These are phyloP conservation scores for Smithornis capensis DNA, from an alignment of 2,113 vertebrate species.

Conservation along the genomic window DNA sequence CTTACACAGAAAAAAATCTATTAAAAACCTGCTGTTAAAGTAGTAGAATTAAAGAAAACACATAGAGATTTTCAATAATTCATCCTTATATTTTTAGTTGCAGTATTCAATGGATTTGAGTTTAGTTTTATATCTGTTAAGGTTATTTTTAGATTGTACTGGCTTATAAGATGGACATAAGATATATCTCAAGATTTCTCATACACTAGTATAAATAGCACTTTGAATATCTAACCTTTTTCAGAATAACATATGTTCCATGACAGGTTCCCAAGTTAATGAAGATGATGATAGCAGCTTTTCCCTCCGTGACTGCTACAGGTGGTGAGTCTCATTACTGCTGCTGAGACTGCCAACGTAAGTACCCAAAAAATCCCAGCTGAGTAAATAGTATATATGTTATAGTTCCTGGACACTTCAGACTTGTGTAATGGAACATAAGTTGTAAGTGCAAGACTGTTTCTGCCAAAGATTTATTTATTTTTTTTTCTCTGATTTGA, in stretches of 20 bases:
- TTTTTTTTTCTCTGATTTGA: neutral
- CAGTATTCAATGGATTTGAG: neutral
- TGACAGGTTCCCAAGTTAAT: neutral
- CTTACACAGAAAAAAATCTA: neutral
- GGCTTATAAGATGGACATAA: neutral
- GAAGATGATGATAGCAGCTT: neutral
- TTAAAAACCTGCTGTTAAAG: neutral
- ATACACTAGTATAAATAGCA: neutral
- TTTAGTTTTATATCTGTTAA: neutral
- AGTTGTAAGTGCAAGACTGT: neutral
- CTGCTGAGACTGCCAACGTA: neutral
- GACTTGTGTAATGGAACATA: neutral
- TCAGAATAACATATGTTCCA: neutral
- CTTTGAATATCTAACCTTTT: neutral
- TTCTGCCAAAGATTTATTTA: neutral
- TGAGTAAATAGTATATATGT: neutral
- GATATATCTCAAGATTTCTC: neutral
- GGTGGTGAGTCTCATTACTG: neutral
- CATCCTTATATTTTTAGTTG: neutral
- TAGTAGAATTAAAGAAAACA: neutral
- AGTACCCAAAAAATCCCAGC: neutral
- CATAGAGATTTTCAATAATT: neutral
- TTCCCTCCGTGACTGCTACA: neutral
- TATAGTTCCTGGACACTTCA: fast-evolving
- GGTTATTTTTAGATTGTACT: neutral